Evolutionary conservation across 2,797 vertebrate genomes (phyloP).

Genomic region (Enoplosus armatus): DNA sequence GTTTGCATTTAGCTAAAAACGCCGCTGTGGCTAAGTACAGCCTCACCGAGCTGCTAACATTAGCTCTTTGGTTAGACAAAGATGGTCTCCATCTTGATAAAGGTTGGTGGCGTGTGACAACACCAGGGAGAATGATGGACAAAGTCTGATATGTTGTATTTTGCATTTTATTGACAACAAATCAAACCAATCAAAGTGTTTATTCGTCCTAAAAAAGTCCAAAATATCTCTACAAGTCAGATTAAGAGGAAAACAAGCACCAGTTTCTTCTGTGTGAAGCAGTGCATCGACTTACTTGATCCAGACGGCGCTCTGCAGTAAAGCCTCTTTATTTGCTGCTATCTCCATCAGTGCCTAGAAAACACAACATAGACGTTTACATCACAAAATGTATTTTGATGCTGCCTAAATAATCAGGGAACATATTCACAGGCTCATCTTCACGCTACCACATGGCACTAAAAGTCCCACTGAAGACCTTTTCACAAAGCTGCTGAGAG

Average conservation of each 20-base stretch:
- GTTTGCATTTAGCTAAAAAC: no score
- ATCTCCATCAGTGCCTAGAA: slow-evolving; percentile 47
- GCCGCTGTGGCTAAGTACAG: no score
- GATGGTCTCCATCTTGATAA: background rate
- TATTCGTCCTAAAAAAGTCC: background rate
- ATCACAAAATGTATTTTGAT: background rate
- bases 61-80: background rate
- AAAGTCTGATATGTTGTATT: background rate
- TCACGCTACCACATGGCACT: background rate
- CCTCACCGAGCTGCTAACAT: no score
- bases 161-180: background rate
- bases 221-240: background rate
- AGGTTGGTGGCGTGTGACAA: background rate
- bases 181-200: background rate
- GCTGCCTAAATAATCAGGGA: background rate
- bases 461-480: background rate
- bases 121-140: no score
- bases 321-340: slow-evolving; percentile 23
- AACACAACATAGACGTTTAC: slow-evolving; percentile 25
- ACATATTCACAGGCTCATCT: background rate
- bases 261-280: background rate
- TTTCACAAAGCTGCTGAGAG: background rate
- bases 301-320: slow-evolving; percentile 49
- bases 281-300: slow-evolving; percentile 58
- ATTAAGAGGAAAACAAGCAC: background rate